Evolutionary conservation across 2,797 vertebrate genomes (phyloP).

Genomic region (Rhyacichthys aspro): DNA sequence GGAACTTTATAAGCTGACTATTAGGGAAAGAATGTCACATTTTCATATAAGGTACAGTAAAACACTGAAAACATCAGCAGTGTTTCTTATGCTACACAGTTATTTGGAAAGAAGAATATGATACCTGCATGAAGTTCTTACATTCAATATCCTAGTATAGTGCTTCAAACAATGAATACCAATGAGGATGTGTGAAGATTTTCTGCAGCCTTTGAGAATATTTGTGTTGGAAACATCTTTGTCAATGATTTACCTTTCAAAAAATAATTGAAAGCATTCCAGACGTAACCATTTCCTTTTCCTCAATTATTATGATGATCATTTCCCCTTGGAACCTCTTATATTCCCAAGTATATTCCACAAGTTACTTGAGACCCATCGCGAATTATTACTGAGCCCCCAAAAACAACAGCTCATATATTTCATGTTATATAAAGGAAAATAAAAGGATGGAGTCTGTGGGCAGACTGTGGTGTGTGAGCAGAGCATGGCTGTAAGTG

Average conservation of each 20-base stretch:
- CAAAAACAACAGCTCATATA: neutral
- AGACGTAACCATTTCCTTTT: neutral
- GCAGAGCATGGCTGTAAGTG: constrained; percentile 15
- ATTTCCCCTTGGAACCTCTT: constrained; percentile 26
- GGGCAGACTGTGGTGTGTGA: constrained; percentile 3
- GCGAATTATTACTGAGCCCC: constrained; percentile 4
- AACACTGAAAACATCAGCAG: no score
- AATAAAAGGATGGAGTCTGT: neutral
- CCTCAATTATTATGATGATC: no score
- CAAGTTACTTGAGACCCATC: constrained; percentile 16
- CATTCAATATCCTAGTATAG: constrained; percentile 36
- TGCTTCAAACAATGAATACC: constrained; percentile 52
- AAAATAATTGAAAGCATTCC: constrained; percentile 37
- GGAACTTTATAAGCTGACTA: neutral
- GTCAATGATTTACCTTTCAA: constrained; percentile 30
- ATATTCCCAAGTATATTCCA: no score
- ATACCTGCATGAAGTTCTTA: no score
- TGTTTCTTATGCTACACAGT: no score
- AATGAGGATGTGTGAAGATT: constrained; percentile 15
- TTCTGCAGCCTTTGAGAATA: constrained; percentile 20
- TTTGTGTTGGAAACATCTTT: constrained; percentile 33
- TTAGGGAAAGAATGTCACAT: neutral
- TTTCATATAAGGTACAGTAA: no score
- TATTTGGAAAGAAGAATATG: no score
- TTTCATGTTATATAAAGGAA: neutral